Base-by-base conservation (phyloP, 2,797 vertebrate species). In the Amblyraja radiata region DNA sequence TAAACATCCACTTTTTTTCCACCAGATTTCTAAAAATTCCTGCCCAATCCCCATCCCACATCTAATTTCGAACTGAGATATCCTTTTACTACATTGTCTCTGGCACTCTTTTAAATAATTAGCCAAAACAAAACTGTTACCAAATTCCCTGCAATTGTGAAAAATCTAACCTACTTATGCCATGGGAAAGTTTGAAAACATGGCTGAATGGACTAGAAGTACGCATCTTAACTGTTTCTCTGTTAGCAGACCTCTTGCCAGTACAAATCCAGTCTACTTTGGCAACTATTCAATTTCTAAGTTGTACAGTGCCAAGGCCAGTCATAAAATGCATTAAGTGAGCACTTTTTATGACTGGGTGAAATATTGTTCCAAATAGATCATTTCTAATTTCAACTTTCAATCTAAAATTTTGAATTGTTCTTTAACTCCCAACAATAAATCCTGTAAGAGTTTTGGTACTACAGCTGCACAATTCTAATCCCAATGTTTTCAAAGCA, bases 331-430 rank as follows among this genome's bases (percentile, higher is more conserved):
- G 54, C 46, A 83, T 32, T 84, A 84, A 28, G 32, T 84, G 16
- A 84, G 77, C 11, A 84, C 39, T 39, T 25, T 84, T 84, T 61
- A 54, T 54, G 11, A 54, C 6, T 54, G 54, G 25, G 1, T 84
- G 61, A 84, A 84, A 58, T 28, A 78, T 36, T 78, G 77, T 78
- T 78, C 10, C 10, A 36, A 78, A 36, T 36, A 36, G 18, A 54
- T 54, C 92, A 77, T 77, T 93, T 74, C 74, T 93, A 79, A 93
- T 74, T 54, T 79, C 73, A 93, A 93, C 71, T 28, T 93, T 78
- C 54, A 93, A 21, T 78, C 39, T 74, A 71, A 92, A 39, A 92
- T 92, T 74, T 39, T 65, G 90, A 92, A 74, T 39, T 65, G 39
- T 21, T 92, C 68, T 68, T 92, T 6, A 92, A 92, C 16, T n/a